A percentile compares a stretch with the other conserved stretches of the same genome.
These are phyloP conservation scores for Botrylloides violaceus DNA, from an alignment of 23 tunicate genomes.

Conservation along the genomic window DNA sequence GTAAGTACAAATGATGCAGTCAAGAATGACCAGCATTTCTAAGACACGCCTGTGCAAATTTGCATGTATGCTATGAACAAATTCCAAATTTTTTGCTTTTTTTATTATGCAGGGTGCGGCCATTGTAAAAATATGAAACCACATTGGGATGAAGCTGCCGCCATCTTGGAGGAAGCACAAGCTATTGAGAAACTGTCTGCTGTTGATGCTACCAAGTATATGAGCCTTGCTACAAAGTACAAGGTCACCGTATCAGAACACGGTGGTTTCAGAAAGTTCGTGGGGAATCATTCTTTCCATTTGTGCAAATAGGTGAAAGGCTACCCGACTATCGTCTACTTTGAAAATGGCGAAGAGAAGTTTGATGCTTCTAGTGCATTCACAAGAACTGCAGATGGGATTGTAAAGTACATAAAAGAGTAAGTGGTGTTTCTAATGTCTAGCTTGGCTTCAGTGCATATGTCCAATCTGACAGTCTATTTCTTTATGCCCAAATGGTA, in stretches of 20 bases:
- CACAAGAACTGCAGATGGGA: constrained; percentile 78
- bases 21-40: too few relatives aligned
- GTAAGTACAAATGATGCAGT: constrained; percentile 66
- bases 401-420: constrained; percentile 84
- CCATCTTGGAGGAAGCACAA: constrained; percentile 55
- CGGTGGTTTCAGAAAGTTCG: not conserved
- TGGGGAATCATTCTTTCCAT: not conserved
- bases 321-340: constrained; percentile 89
- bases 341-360: constrained; percentile 82
- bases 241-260: too few relatives aligned
- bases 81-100: not conserved
- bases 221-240: constrained; percentile 41
- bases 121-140: constrained; percentile 93
- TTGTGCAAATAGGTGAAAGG: constrained; percentile 85
- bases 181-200: constrained; percentile 75
- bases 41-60: too few relatives aligned
- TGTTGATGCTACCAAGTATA: constrained; percentile 78
- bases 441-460: too few relatives aligned
- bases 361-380: constrained; percentile 76
- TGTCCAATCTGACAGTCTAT: too few relatives aligned
- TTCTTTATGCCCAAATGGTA: too few relatives aligned
- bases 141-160: constrained; percentile 87
- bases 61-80: too few relatives aligned
- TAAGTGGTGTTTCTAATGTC: too few relatives aligned
- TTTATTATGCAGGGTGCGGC: constrained; percentile 78